Evolutionary conservation across 2,113 vertebrate species (phyloP), one percentile per base, ranked within the genome.

Genomic region (Dasyurus viverrinus): DNA sequence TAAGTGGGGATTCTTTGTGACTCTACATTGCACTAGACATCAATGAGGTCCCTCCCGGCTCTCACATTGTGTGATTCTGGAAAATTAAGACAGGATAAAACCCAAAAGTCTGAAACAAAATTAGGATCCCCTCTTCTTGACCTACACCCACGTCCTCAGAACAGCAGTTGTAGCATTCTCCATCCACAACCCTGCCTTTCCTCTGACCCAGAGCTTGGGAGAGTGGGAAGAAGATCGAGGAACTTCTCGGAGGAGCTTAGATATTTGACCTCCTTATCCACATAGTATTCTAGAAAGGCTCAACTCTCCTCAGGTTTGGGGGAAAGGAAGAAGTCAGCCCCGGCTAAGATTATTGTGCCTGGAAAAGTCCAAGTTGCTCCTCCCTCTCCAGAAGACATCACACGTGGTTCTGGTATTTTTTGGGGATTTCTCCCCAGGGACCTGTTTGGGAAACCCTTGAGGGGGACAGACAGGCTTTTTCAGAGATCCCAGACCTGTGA

Each of bases 251-350:
- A 89, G 30, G 95, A 92, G 90, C 92, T 53, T 93, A 22, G 84
- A 92, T 60, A 60, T 50, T 54, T 93, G 52, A 60, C 90, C 93
- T 97, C 90, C 46, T 89, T 94, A 89, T 8, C 46, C 76, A 89
- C 50, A 52, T 89, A 53, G 93, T 93, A 47, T 95, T 93, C 93
- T 96, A 16, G 53, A 95, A 95, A 91, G 46, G 30, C 27, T 48
- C 90, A 84, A 92, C 46, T 96, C 47, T 94, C 53, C 23, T 97
- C 27, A 94, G n/a, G 52, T 68, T 93, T 60, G 91, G 89, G 89
- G 91, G 93, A 36, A 48, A 92, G 84, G 90, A 90, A 52, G 94
- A 96, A 94, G 95, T 53, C 90, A 91, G 24, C 19, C 36, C 68
- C 42, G n/a, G 68, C 42, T 23, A 23, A 84, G 68, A 42, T 42